These are phyloP conservation scores for Chionodraco myersi DNA, from an alignment of 2,113 vertebrate species.

Conservation along the genomic window DNA sequence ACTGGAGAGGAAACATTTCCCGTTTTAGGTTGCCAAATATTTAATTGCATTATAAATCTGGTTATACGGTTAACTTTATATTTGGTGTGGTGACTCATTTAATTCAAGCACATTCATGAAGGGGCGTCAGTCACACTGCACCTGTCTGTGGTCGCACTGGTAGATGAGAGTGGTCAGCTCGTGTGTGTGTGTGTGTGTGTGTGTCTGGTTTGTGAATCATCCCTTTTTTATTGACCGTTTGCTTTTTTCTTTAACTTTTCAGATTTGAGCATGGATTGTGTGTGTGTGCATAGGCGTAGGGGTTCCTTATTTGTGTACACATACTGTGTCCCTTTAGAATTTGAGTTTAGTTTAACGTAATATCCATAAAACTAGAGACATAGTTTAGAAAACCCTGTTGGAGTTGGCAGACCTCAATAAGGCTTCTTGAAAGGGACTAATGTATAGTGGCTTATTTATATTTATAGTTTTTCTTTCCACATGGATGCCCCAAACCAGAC, in stretches of 20 bases:
- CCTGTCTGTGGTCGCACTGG: slow-evolving; percentile 71
- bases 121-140: slow-evolving; percentile 66
- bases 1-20: slow-evolving; percentile 39
- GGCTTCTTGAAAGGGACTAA: slow-evolving; percentile 45
- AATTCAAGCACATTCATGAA: slow-evolving; percentile 57
- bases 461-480: slow-evolving; percentile 60
- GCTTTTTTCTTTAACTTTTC: slow-evolving; percentile 25
- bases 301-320: slow-evolving; percentile 42
- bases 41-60: slow-evolving; percentile 66
- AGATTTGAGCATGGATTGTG: slow-evolving; percentile 8
- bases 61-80: slow-evolving; percentile 49
- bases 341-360: slow-evolving; percentile 41
- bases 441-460: slow-evolving; percentile 53
- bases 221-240: slow-evolving; percentile 47
- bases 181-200: slow-evolving; percentile 42
- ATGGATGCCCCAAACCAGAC: slow-evolving; percentile 57
- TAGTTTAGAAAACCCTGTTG: slow-evolving; percentile 54
- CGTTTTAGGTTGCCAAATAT: slow-evolving; percentile 58
- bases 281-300: not conserved
- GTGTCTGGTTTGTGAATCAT: slow-evolving; percentile 65
- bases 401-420: slow-evolving; percentile 58
- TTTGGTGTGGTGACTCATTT: slow-evolving; percentile 52
- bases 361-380: slow-evolving; percentile 43
- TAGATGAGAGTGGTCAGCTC: slow-evolving; percentile 53
- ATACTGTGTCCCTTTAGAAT: slow-evolving; percentile 45